Evolutionary conservation across 2,113 vertebrate species (phyloP), one percentile per base, ranked within the genome.

Genomic region (Amphiprion percula): DNA sequence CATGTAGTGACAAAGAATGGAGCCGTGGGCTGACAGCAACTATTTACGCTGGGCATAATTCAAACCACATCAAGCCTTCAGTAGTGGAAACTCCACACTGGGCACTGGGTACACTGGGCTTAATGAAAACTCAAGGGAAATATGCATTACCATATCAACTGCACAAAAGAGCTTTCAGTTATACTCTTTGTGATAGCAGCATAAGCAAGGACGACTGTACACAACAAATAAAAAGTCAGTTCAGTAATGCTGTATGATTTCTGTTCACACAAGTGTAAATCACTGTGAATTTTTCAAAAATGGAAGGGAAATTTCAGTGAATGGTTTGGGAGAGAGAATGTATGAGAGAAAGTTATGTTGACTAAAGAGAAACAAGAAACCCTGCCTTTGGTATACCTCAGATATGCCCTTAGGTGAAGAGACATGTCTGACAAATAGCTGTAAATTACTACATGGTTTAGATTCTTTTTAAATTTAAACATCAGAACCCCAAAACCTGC

Each of bases 111-210:
- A 64, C 61, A 23, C 47, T 75, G 56, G 53, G 81, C 82, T 84
- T 87, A 86, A 90, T 90, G 84, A 85, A 77, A 88, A 77, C 86
- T 85, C 85, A 49, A 73, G 87, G 89, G 80, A 88, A 79, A 82
- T 49, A 33, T 15, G 26, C 63, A 85, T 90, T 84, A 88, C 67
- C 80, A 85, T 86, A 85, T 30, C 16, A 69, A 68, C 56, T 24
- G 61, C 10, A 28, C 87, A 70, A 85, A 83, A 86, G 77, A 66
- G 60, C 74, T 77, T 69, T 80, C 73, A 72, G 55, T 83, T 84
- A 62, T 61, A 47, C 68, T 61, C 67, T 74, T 73, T 77, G 54
- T 78, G 65, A 76, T 37, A 37, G 52, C 74, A 58, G 21, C 49
- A 11, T 68, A 77, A 82, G 24, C 15, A 71, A 87, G 85, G 55